Evolutionary conservation across 1,140 invertebrate species (phyloP).

Genomic region (Drosophila sechellia): DNA sequence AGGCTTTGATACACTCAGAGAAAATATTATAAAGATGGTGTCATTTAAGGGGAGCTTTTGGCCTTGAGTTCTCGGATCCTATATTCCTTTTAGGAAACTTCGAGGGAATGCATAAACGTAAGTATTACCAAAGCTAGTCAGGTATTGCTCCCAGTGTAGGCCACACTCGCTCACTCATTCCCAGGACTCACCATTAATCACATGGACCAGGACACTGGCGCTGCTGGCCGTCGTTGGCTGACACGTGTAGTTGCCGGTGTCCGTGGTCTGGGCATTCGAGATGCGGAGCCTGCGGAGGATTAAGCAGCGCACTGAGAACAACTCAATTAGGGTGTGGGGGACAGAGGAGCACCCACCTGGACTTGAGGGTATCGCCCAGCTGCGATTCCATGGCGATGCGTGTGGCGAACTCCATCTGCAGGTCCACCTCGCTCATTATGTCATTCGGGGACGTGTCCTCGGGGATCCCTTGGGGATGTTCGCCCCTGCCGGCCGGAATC

Average conservation of each 20-base stretch:
- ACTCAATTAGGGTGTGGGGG: constrained; percentile 25
- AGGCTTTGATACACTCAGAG: constrained; percentile 3
- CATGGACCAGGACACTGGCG: constrained; percentile 93
- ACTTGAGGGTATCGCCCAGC: constrained; percentile 77
- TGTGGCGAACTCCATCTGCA: constrained; percentile 69
- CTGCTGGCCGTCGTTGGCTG: constrained; percentile 91
- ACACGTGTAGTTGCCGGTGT: constrained; percentile 95
- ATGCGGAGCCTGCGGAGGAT: constrained; percentile 63
- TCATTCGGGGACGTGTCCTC: constrained; percentile 48
- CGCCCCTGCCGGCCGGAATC: not conserved
- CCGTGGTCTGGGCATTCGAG: constrained; percentile 88
- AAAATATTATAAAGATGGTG: not conserved
- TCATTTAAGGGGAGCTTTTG: too few species aligned
- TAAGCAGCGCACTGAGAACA: constrained; percentile 19
- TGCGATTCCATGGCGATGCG: constrained; percentile 82
- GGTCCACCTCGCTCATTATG: constrained; percentile 57
- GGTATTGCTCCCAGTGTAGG: constrained; percentile 2
- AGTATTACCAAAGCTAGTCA: too few species aligned
- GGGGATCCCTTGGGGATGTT: not conserved
- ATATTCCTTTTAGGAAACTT: too few species aligned
- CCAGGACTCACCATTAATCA: constrained; percentile 91
- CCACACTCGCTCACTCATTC: constrained; percentile 9
- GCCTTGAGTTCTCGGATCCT: too few species aligned
- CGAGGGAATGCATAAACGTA: too few species aligned
- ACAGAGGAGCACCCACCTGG: constrained; percentile 51